A percentile compares a stretch with the other conserved stretches of the same genome.
Conservation (phyloP, 2,113 vertebrate species). For the Pelecanus crispus region DNA sequence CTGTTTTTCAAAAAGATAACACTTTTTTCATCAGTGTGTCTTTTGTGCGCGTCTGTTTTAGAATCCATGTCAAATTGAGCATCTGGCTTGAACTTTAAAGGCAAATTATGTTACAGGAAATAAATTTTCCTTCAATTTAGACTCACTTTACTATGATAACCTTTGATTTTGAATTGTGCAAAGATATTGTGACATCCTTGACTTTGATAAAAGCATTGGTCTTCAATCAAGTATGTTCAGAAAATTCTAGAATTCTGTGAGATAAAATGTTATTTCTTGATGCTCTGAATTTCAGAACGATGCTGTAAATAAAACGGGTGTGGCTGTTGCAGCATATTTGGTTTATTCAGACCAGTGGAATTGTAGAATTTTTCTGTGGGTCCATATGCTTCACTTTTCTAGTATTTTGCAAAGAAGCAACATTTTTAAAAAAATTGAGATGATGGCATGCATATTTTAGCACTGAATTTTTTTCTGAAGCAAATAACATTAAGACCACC, state of each 20-base stretch:
- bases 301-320: not conserved
- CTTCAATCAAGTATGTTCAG: not conserved
- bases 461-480: not conserved
- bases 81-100: not conserved
- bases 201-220: not conserved
- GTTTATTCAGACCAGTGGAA: not conserved
- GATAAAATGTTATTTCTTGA: not conserved
- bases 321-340: rapidly evolving
- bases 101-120: not conserved
- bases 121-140: not conserved
- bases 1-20: not conserved
- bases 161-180: not conserved
- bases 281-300: not conserved
- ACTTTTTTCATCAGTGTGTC: not conserved
- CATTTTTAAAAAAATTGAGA: not conserved
- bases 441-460: not conserved
- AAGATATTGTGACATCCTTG: not conserved
- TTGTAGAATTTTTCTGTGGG: not conserved
- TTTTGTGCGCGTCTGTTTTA: not conserved
- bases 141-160: not conserved
- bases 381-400: not conserved
- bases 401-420: not conserved
- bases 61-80: not conserved
- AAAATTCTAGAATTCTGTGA: not conserved
- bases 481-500: not conserved